These are phyloP conservation scores for Drosophila mimetica DNA, from an alignment of 2,888 invertebrate genomes.

Conservation along the genomic window DNA sequence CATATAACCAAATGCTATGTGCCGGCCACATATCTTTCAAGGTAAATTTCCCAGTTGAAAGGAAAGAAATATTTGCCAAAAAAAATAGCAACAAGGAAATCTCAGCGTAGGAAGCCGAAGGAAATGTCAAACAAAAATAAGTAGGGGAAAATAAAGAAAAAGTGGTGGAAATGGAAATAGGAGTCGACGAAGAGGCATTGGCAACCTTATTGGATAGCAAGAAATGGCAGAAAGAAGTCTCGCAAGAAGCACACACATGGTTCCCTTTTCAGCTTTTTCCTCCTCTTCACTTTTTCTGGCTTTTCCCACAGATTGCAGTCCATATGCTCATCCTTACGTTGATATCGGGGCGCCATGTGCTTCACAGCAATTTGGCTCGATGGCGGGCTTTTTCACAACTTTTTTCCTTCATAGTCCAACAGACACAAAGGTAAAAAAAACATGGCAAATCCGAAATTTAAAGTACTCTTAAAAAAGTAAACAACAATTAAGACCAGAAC, in stretches of 20 bases:
- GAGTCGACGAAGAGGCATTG: conserved; percentile 1
- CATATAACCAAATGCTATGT: conserved; percentile 19
- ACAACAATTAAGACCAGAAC: not conserved
- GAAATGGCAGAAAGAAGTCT: conserved; percentile 29
- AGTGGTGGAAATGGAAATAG: conserved; percentile 6
- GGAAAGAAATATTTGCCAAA: conserved; percentile 52
- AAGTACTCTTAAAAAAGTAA: not conserved
- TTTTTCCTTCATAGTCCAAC: conserved; percentile 1
- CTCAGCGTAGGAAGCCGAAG: conserved; percentile 10
- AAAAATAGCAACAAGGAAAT: conserved; percentile 27
- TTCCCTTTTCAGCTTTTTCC: conserved; percentile 7
- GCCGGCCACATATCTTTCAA: conserved; percentile 36
- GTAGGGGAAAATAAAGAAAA: conserved; percentile 8
- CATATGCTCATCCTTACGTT: conserved; percentile 18
- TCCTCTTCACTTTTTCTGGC: not conserved
- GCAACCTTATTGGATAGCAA: conserved; percentile 45
- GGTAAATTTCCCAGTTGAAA: conserved; percentile 58
- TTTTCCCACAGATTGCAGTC: not conserved
- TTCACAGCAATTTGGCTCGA: conserved; percentile 16
- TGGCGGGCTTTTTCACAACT: not conserved
- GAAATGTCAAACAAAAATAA: conserved; percentile 24
- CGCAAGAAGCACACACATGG: conserved; percentile 24
- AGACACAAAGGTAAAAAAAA: not conserved
- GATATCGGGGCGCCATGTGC: conserved; percentile 26
- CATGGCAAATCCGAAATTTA: not conserved